phyloP scores from a whole-genome alignment of 1,140 invertebrate genomes.

The Aphelinus atriplicis region DNA sequence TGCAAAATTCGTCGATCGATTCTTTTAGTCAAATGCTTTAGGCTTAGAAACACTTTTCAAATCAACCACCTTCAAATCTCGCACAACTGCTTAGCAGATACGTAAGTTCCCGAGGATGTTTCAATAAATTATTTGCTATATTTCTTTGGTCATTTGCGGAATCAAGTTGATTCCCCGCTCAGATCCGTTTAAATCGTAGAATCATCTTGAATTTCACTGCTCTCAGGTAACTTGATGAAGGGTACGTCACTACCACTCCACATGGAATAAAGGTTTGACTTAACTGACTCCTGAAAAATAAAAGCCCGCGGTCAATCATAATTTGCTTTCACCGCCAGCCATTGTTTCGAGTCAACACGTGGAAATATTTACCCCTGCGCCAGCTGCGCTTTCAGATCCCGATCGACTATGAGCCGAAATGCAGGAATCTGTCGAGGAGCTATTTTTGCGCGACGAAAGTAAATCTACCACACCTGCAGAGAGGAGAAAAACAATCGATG shows the following conservation, averaged over 20 bases:
- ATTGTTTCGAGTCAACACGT: background rate
- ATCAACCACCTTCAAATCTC: constrained; percentile 10
- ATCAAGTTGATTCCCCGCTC: background rate
- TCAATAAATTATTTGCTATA: background rate
- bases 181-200: constrained; percentile 2
- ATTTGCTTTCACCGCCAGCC: background rate
- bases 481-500: constrained; percentile 25
- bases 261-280: constrained; percentile 68
- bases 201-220: constrained; percentile 59
- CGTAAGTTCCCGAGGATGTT: background rate
- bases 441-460: constrained; percentile 71
- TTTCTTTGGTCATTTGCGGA: background rate
- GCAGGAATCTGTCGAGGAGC: constrained; percentile 73
- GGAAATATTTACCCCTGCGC: constrained; percentile 61
- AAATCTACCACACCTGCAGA: constrained; percentile 52
- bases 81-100: constrained; percentile 4
- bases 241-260: constrained; percentile 68
- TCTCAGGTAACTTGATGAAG: constrained; percentile 67
- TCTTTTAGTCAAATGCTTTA: background rate
- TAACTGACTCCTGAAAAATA: constrained; percentile 57
- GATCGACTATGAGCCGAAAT: constrained; percentile 71
- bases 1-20: background rate
- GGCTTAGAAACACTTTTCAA: background rate
- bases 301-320: too few species aligned
- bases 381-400: constrained; percentile 66